Evolutionary conservation across 2,888 invertebrate genomes (phyloP), one percentile per base, ranked within the genome.

Genomic region (Linnaemya vulpina): DNA sequence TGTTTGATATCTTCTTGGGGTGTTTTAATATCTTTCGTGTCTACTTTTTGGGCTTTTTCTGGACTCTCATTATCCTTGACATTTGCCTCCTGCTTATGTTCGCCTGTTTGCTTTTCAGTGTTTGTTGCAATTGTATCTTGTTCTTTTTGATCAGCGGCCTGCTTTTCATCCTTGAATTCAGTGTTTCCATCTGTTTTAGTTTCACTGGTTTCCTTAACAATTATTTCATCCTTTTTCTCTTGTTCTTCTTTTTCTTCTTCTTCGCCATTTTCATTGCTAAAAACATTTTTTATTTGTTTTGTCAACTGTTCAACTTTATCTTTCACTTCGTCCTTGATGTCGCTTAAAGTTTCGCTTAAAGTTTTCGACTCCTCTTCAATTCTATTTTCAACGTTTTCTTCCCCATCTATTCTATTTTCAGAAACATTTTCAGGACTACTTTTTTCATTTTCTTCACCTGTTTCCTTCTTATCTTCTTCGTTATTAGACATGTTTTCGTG

Each of bases 401-500:
- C 82, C 58, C 71, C 86, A 83, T 82, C 30, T 87, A 89, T 85
- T 25, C 83, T 20, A 4, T 4, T 7, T 11, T 13, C 22, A 1
- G 88, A 46, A 51, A 70, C 58, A 83, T 17, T 67, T 25, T 46
- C 74, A 76, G 68, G 9, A 30, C 22, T 25, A 17, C 7, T 8
- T 22, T 20, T 63, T n/a, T n/a, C 10, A 38, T 40, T 35, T 35
- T 38, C 60, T 38, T 17, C 8, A 15, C 15, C 40, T 11, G 0
- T 40, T 62, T 74, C 55, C 53, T 80, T 81, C 60, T 73, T 84
- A 83, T 82, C 35, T 87, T 90, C 86, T 25, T 84, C 15, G 8
- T 0, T 3, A 3, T 20, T 49, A 8, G 88, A 38, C 46, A 70
- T 51, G 84, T 22, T 68, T 30, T 43, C 73, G 78, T 76, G 10